phyloP scores from a whole-genome alignment of 2,797 vertebrate species.

The Eutrigla gurnardus region DNA sequence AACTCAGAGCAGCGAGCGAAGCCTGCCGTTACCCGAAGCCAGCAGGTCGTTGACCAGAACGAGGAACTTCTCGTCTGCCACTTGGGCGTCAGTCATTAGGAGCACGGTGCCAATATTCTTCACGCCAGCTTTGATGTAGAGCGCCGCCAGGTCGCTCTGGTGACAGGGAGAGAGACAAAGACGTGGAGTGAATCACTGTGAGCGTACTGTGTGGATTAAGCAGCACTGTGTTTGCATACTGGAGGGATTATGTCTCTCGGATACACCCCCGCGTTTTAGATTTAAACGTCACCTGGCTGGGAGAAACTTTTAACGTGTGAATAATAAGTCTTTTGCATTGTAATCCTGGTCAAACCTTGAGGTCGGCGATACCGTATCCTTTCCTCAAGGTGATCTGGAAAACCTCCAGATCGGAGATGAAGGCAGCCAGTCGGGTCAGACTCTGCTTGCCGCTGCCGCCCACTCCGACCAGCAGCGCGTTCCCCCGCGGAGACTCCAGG shows the following conservation, averaged over 20 bases:
- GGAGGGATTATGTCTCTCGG: conserved; percentile 4
- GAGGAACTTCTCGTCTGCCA: conserved; percentile 94
- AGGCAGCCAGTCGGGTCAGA: conserved; percentile 94
- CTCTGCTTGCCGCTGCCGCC: conserved; percentile 97
- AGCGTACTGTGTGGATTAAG: conserved; percentile 30
- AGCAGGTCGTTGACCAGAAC: conserved; percentile 95
- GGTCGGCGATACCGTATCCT: conserved; percentile 90
- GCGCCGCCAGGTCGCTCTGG: conserved; percentile 90
- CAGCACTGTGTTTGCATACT: conserved; percentile 10
- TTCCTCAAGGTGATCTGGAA: conserved; percentile 95
- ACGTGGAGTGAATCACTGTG: conserved; percentile 17
- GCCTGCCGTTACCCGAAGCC: conserved; percentile 88
- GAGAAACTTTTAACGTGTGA: background rate
- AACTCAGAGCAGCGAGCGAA: conserved; percentile 46
- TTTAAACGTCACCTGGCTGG: background rate
- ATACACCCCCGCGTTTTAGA: conserved; percentile 6
- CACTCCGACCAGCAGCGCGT: conserved; percentile 92
- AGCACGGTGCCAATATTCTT: conserved; percentile 92
- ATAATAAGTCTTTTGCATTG: background rate
- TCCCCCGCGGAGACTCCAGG: conserved; percentile 92
- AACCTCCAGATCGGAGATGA: conserved; percentile 92
- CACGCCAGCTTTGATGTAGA: conserved; percentile 92
- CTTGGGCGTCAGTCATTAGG: conserved; percentile 94
- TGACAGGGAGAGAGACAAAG: conserved; percentile 25
- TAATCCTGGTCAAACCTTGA: conserved; percentile 86